A percentile compares a stretch with the other conserved stretches of the same genome.
Evolutionary conservation across 1,140 invertebrate species (phyloP).

Genomic region (Sesamia nonagrioides): DNA sequence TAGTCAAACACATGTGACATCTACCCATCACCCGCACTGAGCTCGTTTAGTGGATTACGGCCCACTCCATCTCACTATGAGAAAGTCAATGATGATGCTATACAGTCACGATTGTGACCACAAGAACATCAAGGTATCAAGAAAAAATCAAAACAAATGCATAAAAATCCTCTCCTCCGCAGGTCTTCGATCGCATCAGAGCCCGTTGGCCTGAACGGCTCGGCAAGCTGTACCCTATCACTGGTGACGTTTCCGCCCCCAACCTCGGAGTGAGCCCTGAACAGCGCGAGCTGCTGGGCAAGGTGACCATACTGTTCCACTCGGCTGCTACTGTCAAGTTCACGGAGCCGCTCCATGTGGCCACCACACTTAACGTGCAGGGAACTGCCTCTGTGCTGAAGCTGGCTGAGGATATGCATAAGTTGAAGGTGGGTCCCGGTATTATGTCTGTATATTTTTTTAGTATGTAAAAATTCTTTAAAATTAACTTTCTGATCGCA

Average conservation of each 20-base stretch:
- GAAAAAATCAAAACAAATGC: too few species aligned
- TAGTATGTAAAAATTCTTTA: too few species aligned
- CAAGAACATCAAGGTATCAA: too few species aligned
- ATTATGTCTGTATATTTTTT: too few species aligned
- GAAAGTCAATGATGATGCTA: too few species aligned
- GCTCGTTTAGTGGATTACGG: too few species aligned
- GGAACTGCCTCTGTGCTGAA: constrained; percentile 89
- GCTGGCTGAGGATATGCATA: constrained; percentile 89
- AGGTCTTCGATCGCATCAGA: constrained; percentile 92
- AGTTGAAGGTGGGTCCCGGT: constrained; percentile 89
- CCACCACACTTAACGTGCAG: constrained; percentile 89
- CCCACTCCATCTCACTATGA: too few species aligned
- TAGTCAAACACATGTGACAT: too few species aligned
- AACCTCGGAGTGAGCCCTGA: constrained; percentile 91
- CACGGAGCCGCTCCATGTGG: constrained; percentile 92
- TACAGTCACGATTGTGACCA: too few species aligned
- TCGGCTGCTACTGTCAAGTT: constrained; percentile 92
- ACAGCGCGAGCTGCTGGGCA: constrained; percentile 72
- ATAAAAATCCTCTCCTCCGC: constrained; percentile 22
- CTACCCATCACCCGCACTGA: too few species aligned
- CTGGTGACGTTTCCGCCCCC: constrained; percentile 94
- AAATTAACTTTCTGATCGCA: too few species aligned
- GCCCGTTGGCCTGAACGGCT: constrained; percentile 89
- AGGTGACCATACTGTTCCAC: constrained; percentile 89
- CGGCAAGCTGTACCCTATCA: constrained; percentile 92